A percentile compares a stretch with the other conserved stretches of the same genome.
Evolutionary conservation across 2,113 vertebrate species (phyloP).

Genomic region (Cyprinodon variegatus): DNA sequence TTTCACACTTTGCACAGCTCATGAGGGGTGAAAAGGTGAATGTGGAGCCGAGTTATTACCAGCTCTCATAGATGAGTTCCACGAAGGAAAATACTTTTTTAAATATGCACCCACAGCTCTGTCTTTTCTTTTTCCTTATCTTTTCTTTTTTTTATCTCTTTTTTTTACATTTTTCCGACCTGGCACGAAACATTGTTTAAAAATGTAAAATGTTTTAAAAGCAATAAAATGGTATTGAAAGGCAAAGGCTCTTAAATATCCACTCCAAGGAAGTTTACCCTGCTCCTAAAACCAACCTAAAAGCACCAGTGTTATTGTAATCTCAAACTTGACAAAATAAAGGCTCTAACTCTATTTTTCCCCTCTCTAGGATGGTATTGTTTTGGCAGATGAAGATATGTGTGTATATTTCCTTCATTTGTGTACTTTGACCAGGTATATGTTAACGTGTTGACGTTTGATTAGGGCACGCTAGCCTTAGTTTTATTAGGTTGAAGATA

Average conservation of each 20-base stretch:
- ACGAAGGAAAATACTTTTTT: slow-evolving; percentile 4
- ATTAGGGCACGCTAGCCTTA: slow-evolving; percentile 25
- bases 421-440: slow-evolving; percentile 64
- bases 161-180: neutral
- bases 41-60: slow-evolving; percentile 31
- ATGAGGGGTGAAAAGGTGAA: slow-evolving; percentile 63
- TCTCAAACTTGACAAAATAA: slow-evolving; percentile 29
- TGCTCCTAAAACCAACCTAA: slow-evolving; percentile 24
- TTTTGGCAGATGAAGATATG: slow-evolving; percentile 40
- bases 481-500: slow-evolving; percentile 35
- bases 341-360: slow-evolving; percentile 10
- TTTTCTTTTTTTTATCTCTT: neutral
- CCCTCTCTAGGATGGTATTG: slow-evolving; percentile 37
- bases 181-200: neutral
- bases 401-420: slow-evolving; percentile 62
- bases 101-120: slow-evolving; percentile 8
- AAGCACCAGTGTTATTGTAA: slow-evolving; percentile 24
- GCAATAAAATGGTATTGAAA: neutral
- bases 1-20: slow-evolving; percentile 36
- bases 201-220: slow-evolving; percentile 13
- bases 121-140: neutral
- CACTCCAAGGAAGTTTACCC: slow-evolving; percentile 34
- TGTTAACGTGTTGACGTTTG: slow-evolving; percentile 28
- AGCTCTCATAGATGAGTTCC: slow-evolving; percentile 11
- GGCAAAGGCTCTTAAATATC: slow-evolving; percentile 22